A percentile compares a stretch with the other conserved stretches of the same genome.
phyloP scores from a whole-genome alignment of 2,797 vertebrate species.

The Pempheris klunzingeri region DNA sequence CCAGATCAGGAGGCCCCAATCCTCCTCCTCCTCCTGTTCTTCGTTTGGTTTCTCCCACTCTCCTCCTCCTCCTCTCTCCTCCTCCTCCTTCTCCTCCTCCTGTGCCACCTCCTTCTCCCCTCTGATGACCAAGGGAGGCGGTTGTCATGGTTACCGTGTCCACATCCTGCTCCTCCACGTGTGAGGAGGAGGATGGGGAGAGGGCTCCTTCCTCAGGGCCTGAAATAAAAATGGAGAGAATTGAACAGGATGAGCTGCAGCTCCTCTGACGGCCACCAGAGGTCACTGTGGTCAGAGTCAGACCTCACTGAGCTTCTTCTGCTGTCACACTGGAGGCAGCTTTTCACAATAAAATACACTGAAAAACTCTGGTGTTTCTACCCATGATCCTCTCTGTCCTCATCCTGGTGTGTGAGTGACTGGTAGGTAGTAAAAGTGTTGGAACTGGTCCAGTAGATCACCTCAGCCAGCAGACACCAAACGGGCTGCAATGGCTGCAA shows the following conservation, averaged over 20 bases:
- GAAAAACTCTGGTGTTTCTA: no score
- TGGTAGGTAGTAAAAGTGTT: no score
- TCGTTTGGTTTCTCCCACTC: conserved; percentile 59
- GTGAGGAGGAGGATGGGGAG: conserved; percentile 77
- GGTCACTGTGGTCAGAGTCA: no score
- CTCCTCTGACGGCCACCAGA: conserved; percentile 20
- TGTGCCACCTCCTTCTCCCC: conserved; percentile 26
- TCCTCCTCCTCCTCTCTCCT: conserved; percentile 33
- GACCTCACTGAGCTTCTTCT: no score
- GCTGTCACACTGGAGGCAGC: no score
- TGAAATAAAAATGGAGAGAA: conserved; percentile 55
- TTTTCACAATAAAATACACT: no score
- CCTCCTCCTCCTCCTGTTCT: conserved; percentile 37
- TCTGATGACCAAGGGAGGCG: conserved; percentile 48
- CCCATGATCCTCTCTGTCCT: no score
- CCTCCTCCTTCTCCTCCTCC: conserved; percentile 36
- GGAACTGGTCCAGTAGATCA: no score
- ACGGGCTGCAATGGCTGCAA: no score
- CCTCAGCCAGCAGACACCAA: no score
- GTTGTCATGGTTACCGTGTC: conserved; percentile 64
- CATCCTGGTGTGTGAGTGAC: no score
- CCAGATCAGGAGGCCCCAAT: conserved; percentile 67
- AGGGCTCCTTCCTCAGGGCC: conserved; percentile 83
- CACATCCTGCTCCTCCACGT: conserved; percentile 72
- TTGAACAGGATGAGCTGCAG: conserved; percentile 1